Base-by-base conservation (phyloP, 2,888 invertebrate species). In the Drosophila melanosoma region DNA sequence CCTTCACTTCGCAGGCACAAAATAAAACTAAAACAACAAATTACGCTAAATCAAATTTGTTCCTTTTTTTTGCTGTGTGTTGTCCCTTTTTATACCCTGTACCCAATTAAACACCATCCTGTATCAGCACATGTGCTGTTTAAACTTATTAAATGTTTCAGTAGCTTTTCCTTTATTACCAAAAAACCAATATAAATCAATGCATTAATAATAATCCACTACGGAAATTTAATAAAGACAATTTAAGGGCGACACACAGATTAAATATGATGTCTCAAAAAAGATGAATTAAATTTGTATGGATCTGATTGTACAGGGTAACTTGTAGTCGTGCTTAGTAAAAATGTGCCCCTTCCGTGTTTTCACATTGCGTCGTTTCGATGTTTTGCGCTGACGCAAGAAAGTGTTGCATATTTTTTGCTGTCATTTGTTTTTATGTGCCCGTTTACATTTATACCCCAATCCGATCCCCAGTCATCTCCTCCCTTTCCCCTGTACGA, bases 391-490 rank as follows among this genome's bases (percentile, higher is more conserved):
- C 83, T 81, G 81, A 81, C 83, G 74, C 70, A 83, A 81, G 73
- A 67, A 80, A 76, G 80, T 83, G 79, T 81, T 81, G 81, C 81
- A 81, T 81, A 81, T 81, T 81, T 83, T 77, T 70, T 81, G 69
- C 77, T 81, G 81, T 69, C 72, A 70, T 77, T 86, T 83, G 69
- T 74, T 82, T 83, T 82, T 86, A 83, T 86, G 80, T 71, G 70
- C 80, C 74, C 86, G 80, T 86, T 83, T 82, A 67, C 72, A 68
- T 69, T 68, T 36, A 20, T 45, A 45, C 23, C 45, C 35, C 51
- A 56, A 3, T 29, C 23, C 33, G 45, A 15, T 17, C 38, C 26
- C 29, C 17, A 11, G n/a, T 38, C 54, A 15, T 42, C 17, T 29
- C 57, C 42, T 0, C 1, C 1, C 29, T 2, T 12, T 12, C 23